Evolutionary conservation across 2,797 vertebrate genomes (phyloP).

Genomic region (Cuculus canorus): DNA sequence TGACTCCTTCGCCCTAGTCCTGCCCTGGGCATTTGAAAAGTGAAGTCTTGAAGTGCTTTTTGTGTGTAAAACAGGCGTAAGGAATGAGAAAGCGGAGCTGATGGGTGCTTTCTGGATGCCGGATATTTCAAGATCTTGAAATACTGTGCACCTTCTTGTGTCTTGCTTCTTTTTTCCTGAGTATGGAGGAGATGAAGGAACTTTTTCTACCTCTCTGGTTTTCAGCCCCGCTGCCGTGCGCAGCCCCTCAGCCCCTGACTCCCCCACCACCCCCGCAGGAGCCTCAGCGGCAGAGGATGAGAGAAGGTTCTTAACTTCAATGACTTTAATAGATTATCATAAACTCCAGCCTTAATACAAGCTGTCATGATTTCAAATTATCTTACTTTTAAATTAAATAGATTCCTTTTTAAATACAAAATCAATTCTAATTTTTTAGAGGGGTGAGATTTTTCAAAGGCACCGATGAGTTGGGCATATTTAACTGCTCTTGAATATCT

Average conservation of each 20-base stretch:
- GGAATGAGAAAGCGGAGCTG: neutral
- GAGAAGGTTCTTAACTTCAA: constrained; percentile 34
- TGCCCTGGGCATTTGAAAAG: neutral
- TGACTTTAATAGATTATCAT: constrained; percentile 64
- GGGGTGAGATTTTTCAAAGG: constrained; percentile 66
- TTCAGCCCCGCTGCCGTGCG: neutral
- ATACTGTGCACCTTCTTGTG: rapidly evolving
- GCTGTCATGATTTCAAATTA: constrained; percentile 66
- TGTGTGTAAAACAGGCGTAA: neutral
- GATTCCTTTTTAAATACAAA: constrained; percentile 72
- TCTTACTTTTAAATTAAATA: constrained; percentile 70
- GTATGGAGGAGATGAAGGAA: neutral
- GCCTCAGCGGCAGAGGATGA: neutral
- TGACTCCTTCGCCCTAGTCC: neutral
- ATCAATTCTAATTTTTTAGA: constrained; percentile 68
- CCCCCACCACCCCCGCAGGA: rapidly evolving
- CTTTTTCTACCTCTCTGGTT: neutral
- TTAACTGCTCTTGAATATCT: constrained; percentile 31
- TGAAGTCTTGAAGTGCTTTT: neutral
- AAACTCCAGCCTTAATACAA: constrained; percentile 54
- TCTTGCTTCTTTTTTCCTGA: neutral
- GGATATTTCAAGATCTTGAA: neutral
- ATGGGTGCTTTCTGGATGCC: neutral
- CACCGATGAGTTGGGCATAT: constrained; percentile 26
- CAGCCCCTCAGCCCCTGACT: neutral